Conservation (phyloP, 2,113 vertebrate species). For the Gobio gobio region DNA sequence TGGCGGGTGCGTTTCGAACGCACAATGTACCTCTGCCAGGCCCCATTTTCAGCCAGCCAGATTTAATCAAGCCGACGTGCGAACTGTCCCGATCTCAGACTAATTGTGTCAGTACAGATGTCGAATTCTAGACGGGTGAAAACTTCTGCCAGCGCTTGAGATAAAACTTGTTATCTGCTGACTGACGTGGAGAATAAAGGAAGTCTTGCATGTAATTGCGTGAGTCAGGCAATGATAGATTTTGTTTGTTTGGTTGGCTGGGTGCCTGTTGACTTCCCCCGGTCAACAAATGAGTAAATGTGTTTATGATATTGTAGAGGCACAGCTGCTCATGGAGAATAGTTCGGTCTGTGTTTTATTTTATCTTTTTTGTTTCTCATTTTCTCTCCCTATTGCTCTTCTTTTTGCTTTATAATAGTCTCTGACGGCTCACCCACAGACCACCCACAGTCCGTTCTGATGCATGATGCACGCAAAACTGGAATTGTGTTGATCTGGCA, state of each 20-base stretch:
- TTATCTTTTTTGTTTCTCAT: not conserved
- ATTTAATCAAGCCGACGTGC: slow-evolving; percentile 42
- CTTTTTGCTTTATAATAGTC: not conserved
- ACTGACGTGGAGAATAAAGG: slow-evolving; percentile 3
- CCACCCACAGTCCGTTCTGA: not conserved
- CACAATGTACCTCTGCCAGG: slow-evolving; percentile 24
- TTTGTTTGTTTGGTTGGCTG: slow-evolving; percentile 11
- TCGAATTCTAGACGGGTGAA: slow-evolving; percentile 5
- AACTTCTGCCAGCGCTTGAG: slow-evolving; percentile 7
- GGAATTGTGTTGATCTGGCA: not conserved
- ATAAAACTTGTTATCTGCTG: slow-evolving; percentile 31
- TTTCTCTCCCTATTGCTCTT: not conserved
- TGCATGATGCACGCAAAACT: not conserved
- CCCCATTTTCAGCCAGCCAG: slow-evolving; percentile 18
- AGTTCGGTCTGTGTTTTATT: not conserved
- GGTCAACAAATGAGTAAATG: slow-evolving; percentile 21
- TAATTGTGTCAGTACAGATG: slow-evolving; percentile 43
- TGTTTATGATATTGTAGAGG: slow-evolving; percentile 9
- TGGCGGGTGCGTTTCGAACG: slow-evolving; percentile 4
- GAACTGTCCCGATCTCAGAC: slow-evolving; percentile 28
- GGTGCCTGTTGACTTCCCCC: not conserved
- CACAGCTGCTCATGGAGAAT: slow-evolving; percentile 9
- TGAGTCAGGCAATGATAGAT: slow-evolving; percentile 20
- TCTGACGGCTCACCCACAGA: not conserved
- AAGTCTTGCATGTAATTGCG: slow-evolving; percentile 35